A percentile compares a stretch with the other conserved stretches of the same genome.
Conservation (phyloP, 1,140 invertebrate genomes). For the Magallana ariakensis region DNA sequence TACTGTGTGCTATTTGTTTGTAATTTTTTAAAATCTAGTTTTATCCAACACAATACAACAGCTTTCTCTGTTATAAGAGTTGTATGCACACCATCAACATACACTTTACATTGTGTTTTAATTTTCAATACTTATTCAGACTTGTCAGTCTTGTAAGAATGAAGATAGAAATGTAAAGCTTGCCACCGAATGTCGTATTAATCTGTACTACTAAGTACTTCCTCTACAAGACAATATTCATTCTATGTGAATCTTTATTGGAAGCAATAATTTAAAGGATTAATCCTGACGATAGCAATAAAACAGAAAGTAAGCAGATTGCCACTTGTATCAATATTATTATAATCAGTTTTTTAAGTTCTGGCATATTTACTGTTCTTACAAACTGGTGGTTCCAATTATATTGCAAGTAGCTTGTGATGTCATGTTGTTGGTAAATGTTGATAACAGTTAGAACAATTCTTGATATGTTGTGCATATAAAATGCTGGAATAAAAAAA, state of each 20-base stretch:
- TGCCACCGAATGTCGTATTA: no score
- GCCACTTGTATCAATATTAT: background rate
- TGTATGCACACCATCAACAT: slow-evolving; percentile 12
- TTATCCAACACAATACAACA: background rate
- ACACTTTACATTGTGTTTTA: background rate
- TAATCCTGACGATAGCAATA: background rate
- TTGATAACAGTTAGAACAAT: slow-evolving; percentile 6
- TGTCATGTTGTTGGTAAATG: slow-evolving; percentile 11
- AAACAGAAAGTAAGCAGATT: background rate
- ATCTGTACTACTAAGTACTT: no score
- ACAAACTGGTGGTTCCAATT: background rate
- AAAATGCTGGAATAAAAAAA: slow-evolving; percentile 24
- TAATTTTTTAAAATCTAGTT: background rate
- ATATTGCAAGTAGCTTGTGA: slow-evolving; percentile 30
- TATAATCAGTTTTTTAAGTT: slow-evolving; percentile 15
- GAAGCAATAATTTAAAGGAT: background rate
- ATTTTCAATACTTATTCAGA: no score
- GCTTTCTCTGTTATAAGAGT: slow-evolving; percentile 13
- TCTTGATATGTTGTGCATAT: slow-evolving; percentile 27
- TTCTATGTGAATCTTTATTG: background rate
- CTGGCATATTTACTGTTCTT: background rate
- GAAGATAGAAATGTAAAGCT: no score
- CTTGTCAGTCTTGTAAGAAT: no score
- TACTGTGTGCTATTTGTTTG: slow-evolving; percentile 4
- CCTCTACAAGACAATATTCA: no score